A percentile compares a stretch with the other conserved stretches of the same genome.
phyloP scores from a whole-genome alignment of 2,797 vertebrate genomes.

The Hemibagrus guttatus region DNA sequence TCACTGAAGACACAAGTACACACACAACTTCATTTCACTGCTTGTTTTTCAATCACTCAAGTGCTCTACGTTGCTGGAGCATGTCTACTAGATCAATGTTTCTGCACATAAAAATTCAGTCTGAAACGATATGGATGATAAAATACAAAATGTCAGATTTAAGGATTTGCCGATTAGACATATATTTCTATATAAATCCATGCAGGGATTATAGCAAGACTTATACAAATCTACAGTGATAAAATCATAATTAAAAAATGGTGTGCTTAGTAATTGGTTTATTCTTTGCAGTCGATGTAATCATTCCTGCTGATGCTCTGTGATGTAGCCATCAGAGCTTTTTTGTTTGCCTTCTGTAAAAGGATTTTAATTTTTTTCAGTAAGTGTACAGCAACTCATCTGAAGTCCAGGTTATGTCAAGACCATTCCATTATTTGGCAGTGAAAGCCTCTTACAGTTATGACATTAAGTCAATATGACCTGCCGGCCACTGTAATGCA shows the following conservation, averaged over 20 bases:
- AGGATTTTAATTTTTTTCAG: not conserved
- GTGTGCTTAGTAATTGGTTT: not conserved
- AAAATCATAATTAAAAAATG: not conserved
- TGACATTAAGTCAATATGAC: constrained; percentile 27
- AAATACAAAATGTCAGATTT: not conserved
- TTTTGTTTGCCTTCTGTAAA: not conserved
- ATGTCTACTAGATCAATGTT: not conserved
- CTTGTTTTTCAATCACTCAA: not conserved
- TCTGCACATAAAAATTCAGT: not conserved
- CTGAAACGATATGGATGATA: not conserved
- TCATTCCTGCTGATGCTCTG: not conserved
- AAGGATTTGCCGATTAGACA: not conserved
- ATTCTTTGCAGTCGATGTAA: not conserved
- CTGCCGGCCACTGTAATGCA: constrained; percentile 10
- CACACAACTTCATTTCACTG: not conserved
- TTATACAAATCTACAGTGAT: not conserved
- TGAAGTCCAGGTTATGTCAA: constrained; percentile 13
- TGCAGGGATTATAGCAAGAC: not conserved
- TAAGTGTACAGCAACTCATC: not conserved
- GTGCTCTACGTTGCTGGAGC: not conserved
- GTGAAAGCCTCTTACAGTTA: not conserved
- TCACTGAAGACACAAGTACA: not conserved
- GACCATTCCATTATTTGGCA: not conserved
- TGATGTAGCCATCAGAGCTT: not conserved
- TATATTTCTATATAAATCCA: not conserved